These are phyloP conservation scores for Mormyrus proboscirostris DNA, from an alignment of 2,797 vertebrate species.

Conservation along the genomic window DNA sequence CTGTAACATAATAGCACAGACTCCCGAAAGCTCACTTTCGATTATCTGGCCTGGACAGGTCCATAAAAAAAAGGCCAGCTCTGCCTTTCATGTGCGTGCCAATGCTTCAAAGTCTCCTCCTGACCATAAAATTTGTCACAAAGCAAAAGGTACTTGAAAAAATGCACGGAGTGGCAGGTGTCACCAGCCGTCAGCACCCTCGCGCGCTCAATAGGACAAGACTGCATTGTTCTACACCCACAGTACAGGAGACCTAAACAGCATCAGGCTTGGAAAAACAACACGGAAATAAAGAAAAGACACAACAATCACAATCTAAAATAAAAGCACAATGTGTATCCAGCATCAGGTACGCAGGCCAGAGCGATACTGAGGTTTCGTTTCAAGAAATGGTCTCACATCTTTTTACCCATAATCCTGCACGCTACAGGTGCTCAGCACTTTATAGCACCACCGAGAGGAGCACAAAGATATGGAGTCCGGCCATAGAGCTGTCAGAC, in stretches of 20 bases:
- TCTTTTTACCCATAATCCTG: background rate
- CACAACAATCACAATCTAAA: background rate
- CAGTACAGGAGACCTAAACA: background rate
- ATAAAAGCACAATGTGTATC: background rate
- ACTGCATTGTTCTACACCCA: background rate
- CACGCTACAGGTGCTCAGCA: slow-evolving; percentile 9
- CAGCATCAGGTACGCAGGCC: background rate
- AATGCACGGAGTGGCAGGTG: background rate
- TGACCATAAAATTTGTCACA: slow-evolving; percentile 20
- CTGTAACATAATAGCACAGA: background rate
- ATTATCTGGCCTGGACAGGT: slow-evolving; percentile 4
- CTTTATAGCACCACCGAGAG: background rate
- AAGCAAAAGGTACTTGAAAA: slow-evolving; percentile 18
- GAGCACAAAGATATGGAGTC: background rate
- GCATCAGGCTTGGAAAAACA: background rate
- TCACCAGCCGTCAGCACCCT: background rate
- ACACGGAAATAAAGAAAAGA: background rate
- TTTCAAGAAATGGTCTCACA: background rate
- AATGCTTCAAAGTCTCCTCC: slow-evolving; percentile 19
- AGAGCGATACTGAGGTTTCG: background rate
- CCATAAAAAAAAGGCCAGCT: slow-evolving; percentile 1
- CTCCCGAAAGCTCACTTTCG: slow-evolving; percentile 13
- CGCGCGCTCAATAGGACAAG: background rate
- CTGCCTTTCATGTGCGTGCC: slow-evolving; percentile 5
- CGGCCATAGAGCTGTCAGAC: slow-evolving; percentile 14